Base-by-base conservation (phyloP, 2,797 vertebrate genomes). In the Rhodeus uyekii region DNA sequence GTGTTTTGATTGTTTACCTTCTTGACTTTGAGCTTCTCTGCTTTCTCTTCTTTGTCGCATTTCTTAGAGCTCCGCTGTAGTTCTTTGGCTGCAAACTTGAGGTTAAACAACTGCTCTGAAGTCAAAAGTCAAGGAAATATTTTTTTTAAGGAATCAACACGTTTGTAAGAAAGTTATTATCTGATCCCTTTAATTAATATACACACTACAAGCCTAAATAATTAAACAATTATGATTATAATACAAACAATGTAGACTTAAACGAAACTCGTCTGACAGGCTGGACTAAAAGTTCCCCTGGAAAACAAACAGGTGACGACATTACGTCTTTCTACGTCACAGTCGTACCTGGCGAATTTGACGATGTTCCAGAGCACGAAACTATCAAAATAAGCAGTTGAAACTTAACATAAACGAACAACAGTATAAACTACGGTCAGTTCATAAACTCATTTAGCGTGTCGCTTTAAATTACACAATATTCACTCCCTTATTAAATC, bases 21-120 rank as follows among this genome's bases (percentile, higher is more conserved):
- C 83, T 96, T 96, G 14, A 96, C 93, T 91, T 96, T 96, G 18
- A 42, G 14, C 84, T 96, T 96, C 85, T 96, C 95, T 1, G 64
- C 0, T 89, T 95, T 96, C 85, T 96, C 95, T 65, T 95, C 94
- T 90, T 95, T 96, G 87, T 96, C 95, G 84, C 95, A 96, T 93
- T 92, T 96, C 64, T 94, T 94, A n/a, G 95, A 84, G 78, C 89
- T 96, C 89, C 93, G 92, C 76, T 92, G 90, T n/a, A 96, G 92
- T 50, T 96, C 92, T 92, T 96, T 96, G 82, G 95, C 93, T 27
- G 95, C 94, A 68, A 96, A 94, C 84, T 94, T 96, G 48, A 96
- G 88, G 83, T 95, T 95, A 88, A 96, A 96, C 69, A 96, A 93
- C 75, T 95, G 34, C 83, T 95, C 95, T 96, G 88, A 34, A 48